Evolutionary conservation across 2,888 invertebrate genomes (phyloP), one percentile per base, ranked within the genome.

Genomic region (Corbicula japonica): DNA sequence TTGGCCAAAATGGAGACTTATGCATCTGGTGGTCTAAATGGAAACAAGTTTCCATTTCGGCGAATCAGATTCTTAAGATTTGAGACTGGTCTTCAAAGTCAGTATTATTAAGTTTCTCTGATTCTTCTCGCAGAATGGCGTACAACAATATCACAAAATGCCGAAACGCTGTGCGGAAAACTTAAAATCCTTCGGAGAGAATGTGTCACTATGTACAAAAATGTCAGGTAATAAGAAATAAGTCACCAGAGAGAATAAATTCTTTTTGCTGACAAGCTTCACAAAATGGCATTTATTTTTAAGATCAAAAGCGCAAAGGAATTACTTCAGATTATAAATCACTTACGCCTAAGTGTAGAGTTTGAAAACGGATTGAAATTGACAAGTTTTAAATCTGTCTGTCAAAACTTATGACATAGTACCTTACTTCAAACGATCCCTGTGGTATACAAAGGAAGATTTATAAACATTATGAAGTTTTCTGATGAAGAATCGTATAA

Each of bases 321-420:
- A 72, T 73, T 76, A 69, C 38, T 21, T 30, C 26, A 65, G 76
- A 62, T 80, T 80, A 80, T 80, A 80, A 72, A 80, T 80, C 80
- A 76, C 76, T 80, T 80, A 80, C 41, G 23, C 60, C 44, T 38
- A 80, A 80, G 76, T 63, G 76, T 48, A 66, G 81, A 74, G 81
- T 81, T 81, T 81, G 61, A 81, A 74, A 76, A 74, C 77, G 74
- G 77, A 81, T 81, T 81, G 70, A 65, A 66, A 62, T 61, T 81
- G 81, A 81, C 81, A 77, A 68, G 62, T 65, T 63, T 62, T 58
- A 81, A 75, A 58, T 58, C 65, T 35, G 71, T 48, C 77, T 77
- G 81, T 81, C 81, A 81, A 81, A 66, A 77, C 74, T 66, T 71
- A 72, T 81, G 81, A 81, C 81, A 75, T 50, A 76, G 72, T 46